Conservation (phyloP, 2,113 vertebrate genomes). For the Tachysurus fulvidraco region DNA sequence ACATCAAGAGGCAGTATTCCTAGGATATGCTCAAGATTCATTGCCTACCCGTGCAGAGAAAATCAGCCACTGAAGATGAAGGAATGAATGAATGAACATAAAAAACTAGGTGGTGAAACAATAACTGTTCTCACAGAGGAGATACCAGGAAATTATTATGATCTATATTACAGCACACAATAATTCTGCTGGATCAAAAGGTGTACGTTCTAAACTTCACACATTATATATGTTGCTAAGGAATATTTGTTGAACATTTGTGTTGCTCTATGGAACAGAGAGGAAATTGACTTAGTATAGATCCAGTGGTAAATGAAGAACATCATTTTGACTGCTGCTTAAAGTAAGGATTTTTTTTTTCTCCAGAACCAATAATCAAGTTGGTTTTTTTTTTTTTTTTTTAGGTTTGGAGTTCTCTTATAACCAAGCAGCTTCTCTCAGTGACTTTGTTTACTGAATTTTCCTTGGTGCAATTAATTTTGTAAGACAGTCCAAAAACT, state of each 20-base stretch:
- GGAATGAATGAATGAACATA: background rate
- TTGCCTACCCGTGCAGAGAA: background rate
- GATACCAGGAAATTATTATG: background rate
- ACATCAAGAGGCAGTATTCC: background rate
- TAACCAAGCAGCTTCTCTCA: slow-evolving; percentile 39
- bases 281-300: slow-evolving; percentile 42
- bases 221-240: background rate
- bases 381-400: slow-evolving; percentile 25
- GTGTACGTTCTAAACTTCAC: slow-evolving; percentile 5
- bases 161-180: background rate
- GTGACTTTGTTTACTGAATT: slow-evolving; percentile 31
- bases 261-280: slow-evolving; percentile 20
- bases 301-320: slow-evolving; percentile 44
- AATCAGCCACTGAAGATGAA: background rate
- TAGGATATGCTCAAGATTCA: background rate
- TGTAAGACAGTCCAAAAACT: background rate
- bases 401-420: slow-evolving; percentile 43
- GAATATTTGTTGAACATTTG: slow-evolving; percentile 5
- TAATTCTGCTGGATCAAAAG: background rate
- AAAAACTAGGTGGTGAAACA: background rate
- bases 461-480: slow-evolving; percentile 17
- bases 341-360: slow-evolving; percentile 50
- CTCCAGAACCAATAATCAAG: slow-evolving; percentile 39
- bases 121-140: background rate
- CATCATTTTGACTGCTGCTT: slow-evolving; percentile 53